Conservation (phyloP, 2,113 vertebrate genomes). For the Sebastes fasciatus region DNA sequence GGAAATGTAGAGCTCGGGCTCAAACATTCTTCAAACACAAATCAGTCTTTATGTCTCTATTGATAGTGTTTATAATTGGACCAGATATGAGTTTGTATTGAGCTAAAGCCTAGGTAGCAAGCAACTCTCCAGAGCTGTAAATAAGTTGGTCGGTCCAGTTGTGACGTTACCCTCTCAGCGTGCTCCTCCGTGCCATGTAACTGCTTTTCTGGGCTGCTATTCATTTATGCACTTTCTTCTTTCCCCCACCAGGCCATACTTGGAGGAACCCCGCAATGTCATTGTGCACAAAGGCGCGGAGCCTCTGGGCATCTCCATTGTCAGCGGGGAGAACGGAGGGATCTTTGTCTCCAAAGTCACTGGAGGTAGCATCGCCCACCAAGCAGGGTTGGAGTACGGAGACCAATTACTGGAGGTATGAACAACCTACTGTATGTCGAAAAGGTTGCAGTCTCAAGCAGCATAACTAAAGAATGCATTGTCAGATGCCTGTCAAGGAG, state of each 20-base stretch:
- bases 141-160: slow-evolving; percentile 30
- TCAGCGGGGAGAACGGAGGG: slow-evolving; percentile 96
- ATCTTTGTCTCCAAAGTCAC: slow-evolving; percentile 99
- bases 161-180: neutral
- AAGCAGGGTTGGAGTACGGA: slow-evolving; percentile 96
- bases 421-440: slow-evolving; percentile 9
- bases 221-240: slow-evolving; percentile 21
- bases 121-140: slow-evolving; percentile 62
- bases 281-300: slow-evolving; percentile 96
- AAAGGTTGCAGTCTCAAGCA: slow-evolving; percentile 17
- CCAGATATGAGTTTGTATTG: neutral
- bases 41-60: neutral
- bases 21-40: slow-evolving; percentile 11
- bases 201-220: neutral
- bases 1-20: neutral
- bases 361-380: slow-evolving; percentile 95
- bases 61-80: slow-evolving; percentile 7
- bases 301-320: slow-evolving; percentile 97
- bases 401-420: slow-evolving; percentile 97
- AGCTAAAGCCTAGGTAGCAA: slow-evolving; percentile 17
- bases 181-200: neutral
- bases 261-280: slow-evolving; percentile 97
- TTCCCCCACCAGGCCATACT: slow-evolving; percentile 88
- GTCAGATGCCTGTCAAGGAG: neutral
- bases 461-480: slow-evolving; percentile 2